These are phyloP conservation scores for Hippocampus barbouri DNA, from an alignment of 2,113 vertebrate species.

Conservation along the genomic window DNA sequence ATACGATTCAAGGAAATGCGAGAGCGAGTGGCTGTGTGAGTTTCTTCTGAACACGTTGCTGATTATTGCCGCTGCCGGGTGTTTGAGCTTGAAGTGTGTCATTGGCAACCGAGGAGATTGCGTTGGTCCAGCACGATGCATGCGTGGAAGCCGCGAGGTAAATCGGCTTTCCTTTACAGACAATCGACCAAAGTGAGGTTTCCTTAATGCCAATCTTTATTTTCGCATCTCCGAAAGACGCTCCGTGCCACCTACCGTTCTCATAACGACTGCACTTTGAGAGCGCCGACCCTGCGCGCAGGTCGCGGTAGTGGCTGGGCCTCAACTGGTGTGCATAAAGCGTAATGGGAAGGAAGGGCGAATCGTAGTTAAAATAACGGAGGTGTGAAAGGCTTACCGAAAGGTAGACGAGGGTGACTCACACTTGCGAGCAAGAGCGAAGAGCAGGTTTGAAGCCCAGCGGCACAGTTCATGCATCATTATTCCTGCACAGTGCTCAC, in stretches of 20 bases:
- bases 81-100: constrained; percentile 5
- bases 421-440: constrained; percentile 12
- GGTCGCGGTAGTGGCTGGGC: background rate
- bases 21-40: constrained; percentile 11
- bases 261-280: constrained; percentile 32
- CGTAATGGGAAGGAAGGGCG: background rate
- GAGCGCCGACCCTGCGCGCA: constrained; percentile 31
- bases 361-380: background rate
- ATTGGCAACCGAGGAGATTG: constrained; percentile 1
- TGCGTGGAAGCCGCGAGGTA: background rate
- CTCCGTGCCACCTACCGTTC: constrained; percentile 43
- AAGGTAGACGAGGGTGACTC: constrained; percentile 12
- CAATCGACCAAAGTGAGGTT: constrained; percentile 30
- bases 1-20: constrained; percentile 21
- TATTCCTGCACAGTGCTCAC: constrained; percentile 33
- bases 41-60: background rate
- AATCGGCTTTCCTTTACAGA: background rate
- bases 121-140: background rate
- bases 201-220: constrained; percentile 35
- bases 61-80: background rate
- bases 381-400: background rate
- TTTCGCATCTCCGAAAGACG: constrained; percentile 19
- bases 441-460: constrained; percentile 42
- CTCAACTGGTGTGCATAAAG: background rate
- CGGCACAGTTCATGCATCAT: constrained; percentile 33